These are phyloP conservation scores for Ferdinandea cuprea DNA, from an alignment of 2,888 invertebrate genomes.

Conservation along the genomic window DNA sequence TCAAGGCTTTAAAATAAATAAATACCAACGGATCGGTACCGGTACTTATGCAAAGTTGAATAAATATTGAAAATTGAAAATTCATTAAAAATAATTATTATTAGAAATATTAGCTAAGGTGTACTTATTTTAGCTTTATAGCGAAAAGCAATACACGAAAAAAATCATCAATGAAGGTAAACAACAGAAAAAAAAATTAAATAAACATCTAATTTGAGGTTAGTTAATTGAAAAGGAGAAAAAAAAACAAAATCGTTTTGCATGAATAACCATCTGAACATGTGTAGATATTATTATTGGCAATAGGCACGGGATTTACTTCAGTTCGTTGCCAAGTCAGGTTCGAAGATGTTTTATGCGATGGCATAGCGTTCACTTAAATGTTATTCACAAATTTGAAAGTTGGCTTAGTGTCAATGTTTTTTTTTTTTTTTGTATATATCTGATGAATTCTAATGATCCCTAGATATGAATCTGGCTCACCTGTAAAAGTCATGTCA, in stretches of 20 bases:
- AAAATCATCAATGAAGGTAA: constrained; percentile 8
- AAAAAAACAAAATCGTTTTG: constrained; percentile 37
- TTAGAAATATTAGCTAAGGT: constrained; percentile 1
- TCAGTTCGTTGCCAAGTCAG: constrained; percentile 26
- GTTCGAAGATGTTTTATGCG: constrained; percentile 1
- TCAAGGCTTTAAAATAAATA: constrained; percentile 37
- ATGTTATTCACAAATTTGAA: background rate
- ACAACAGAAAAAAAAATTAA: constrained; percentile 33
- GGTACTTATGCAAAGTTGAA: constrained; percentile 41
- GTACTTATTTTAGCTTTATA: constrained; percentile 2
- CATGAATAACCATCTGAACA: constrained; percentile 40
- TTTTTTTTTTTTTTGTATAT: background rate
- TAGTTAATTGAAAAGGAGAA: constrained; percentile 69
- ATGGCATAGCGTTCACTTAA: background rate
- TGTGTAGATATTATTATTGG: constrained; percentile 14
- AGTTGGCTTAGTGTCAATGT: background rate
- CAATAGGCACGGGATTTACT: constrained; percentile 16
- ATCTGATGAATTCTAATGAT: background rate
- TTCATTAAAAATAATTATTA: constrained; percentile 53
- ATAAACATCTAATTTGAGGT: constrained; percentile 67
- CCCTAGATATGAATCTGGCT: too few species aligned
- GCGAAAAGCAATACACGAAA: background rate
- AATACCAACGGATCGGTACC: constrained; percentile 10
- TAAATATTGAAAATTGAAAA: constrained; percentile 72
- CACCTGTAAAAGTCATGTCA: background rate